A percentile compares a stretch with the other conserved stretches of the same genome.
Conservation (phyloP, 2,113 vertebrate species). For the Channa maculata region DNA sequence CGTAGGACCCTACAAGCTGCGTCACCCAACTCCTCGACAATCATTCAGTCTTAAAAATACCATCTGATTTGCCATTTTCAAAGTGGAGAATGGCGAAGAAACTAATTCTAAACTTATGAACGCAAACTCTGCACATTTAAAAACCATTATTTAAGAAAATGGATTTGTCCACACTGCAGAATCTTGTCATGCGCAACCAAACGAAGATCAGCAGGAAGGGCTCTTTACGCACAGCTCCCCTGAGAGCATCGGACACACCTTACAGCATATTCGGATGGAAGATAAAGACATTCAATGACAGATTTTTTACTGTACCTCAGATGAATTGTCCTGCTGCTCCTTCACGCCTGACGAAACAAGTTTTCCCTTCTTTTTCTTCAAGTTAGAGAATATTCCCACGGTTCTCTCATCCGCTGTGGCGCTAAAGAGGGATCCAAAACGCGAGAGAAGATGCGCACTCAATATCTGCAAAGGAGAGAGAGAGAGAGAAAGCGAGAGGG, state of each 20-base stretch:
- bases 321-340: constrained; percentile 37
- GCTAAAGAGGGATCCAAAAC: constrained; percentile 45
- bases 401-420: constrained; percentile 29
- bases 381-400: constrained; percentile 63
- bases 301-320: constrained; percentile 63
- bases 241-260: constrained; percentile 74
- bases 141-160: background rate
- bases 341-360: constrained; percentile 55
- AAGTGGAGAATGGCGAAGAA: rapidly evolving
- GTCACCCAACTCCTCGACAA: constrained; percentile 14
- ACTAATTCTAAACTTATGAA: background rate
- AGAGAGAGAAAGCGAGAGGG: constrained; percentile 11
- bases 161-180: constrained; percentile 6
- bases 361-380: constrained; percentile 28
- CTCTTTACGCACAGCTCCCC: constrained; percentile 64
- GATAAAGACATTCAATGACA: constrained; percentile 40
- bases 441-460: constrained; percentile 56
- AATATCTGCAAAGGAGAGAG: constrained; percentile 49
- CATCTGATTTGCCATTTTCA: background rate
- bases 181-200: constrained; percentile 32
- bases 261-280: constrained; percentile 9
- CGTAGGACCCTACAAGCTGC: constrained; percentile 21
- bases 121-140: rapidly evolving
- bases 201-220: constrained; percentile 36
- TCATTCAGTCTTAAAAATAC: background rate